Evolutionary conservation across 2,888 invertebrate genomes (phyloP), one percentile per base, ranked within the genome.

Genomic region (Lutraria lutraria): DNA sequence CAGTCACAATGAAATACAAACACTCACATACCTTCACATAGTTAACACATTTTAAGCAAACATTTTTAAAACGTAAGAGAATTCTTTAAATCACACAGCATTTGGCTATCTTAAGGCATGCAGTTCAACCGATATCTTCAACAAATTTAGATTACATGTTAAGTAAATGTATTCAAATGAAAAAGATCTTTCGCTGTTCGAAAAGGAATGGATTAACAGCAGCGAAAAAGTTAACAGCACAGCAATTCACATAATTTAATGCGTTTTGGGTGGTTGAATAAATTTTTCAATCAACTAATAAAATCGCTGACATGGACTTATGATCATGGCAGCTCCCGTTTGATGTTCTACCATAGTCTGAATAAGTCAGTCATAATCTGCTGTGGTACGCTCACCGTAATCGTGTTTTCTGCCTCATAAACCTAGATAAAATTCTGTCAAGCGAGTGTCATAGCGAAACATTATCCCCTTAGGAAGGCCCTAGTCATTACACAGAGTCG

Each of bases 391-490:
- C 81, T 56, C 52, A 80, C 34, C 81, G 82, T 87, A 86, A 88
- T 87, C 84, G 76, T 88, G 81, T 88, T 88, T 88, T 86, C 76
- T 88, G 88, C 85, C 34, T 88, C 84, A 88, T 90, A 90, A 90
- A 90, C 81, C 68, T 60, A 53, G 85, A 56, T 88, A 85, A 88
- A 72, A n/a, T 56, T 34, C 79, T 83, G 88, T 87, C 88, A 86
- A 56, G 53, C 31, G 76, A 63, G 84, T 86, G 88, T 90, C 83
- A 87, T 85, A 88, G 10, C 72, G 84, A 68, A 88, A 90, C 81
- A 56, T 81, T 81, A 89, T 87, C 87, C 82, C 10, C 76, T 83
- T 68, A 68, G n/a, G n/a, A n/a, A 68, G n/a, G 21, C 21, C 81
- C 56, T 4, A 68, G 63, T 68, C 63, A 68, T 68, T 68, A 68